Conservation (phyloP, 2,113 vertebrate genomes). For the Aphelocoma coerulescens region DNA sequence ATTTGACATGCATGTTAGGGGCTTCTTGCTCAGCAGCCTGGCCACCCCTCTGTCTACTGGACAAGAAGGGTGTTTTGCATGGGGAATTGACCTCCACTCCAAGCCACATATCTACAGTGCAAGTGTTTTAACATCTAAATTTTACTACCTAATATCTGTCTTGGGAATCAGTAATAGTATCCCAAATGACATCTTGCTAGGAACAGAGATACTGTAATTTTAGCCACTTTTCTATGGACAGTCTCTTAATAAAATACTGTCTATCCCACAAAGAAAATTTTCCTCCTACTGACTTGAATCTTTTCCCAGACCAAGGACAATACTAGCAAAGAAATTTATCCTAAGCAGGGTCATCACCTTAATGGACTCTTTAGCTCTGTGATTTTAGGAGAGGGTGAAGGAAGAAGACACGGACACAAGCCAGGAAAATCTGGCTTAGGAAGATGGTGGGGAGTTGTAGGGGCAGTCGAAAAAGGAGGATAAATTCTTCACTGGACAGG, state of each 20-base stretch:
- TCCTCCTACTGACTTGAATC: neutral
- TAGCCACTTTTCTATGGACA: neutral
- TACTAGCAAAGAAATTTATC: neutral
- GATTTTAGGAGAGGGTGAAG: neutral
- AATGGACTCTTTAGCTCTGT: neutral
- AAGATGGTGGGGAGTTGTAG: neutral
- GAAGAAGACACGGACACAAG: neutral
- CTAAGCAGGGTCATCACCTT: neutral
- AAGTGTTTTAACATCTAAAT: neutral
- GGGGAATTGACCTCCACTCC: neutral
- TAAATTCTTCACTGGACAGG: neutral
- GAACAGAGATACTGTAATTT: neutral
- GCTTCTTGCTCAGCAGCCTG: neutral
- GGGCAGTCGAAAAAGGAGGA: neutral
- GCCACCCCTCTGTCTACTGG: neutral
- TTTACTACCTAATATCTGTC: neutral
- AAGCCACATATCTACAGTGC: neutral
- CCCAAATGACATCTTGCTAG: neutral
- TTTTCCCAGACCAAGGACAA: neutral
- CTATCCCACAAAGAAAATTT: neutral
- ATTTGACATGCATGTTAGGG: neutral
- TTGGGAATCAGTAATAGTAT: neutral
- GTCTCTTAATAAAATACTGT: neutral
- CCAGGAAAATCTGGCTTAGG: neutral
- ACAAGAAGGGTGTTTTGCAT: neutral